Evolutionary conservation across 1,140 invertebrate genomes (phyloP).

Genomic region (Bilobella aurantiaca): DNA sequence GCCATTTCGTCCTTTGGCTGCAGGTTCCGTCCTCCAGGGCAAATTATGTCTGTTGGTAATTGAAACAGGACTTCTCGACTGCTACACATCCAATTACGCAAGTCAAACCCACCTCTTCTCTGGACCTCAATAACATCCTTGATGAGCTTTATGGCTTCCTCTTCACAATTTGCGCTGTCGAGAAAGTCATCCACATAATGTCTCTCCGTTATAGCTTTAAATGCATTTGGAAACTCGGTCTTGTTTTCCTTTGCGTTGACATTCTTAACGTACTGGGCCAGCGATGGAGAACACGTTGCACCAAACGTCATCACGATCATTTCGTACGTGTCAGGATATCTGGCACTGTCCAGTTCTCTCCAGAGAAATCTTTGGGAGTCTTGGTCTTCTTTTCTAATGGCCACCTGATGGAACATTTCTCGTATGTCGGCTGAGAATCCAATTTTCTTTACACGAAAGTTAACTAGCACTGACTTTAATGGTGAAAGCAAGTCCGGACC

Average conservation of each 20-base stretch:
- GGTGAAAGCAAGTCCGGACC: constrained; percentile 13
- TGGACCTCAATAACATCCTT: constrained; percentile 4
- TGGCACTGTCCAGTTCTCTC: neutral
- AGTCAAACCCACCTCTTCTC: neutral
- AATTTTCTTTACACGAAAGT: constrained; percentile 10
- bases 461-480: neutral
- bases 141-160: constrained; percentile 13
- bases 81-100: constrained; percentile 22
- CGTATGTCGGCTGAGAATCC: constrained; percentile 12
- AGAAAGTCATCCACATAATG: constrained; percentile 24
- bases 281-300: constrained; percentile 17
- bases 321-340: neutral
- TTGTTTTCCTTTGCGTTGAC: constrained; percentile 5
- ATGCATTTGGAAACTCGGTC: constrained; percentile 3
- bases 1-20: neutral
- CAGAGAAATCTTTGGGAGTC: constrained; percentile 15
- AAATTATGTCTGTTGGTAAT: neutral
- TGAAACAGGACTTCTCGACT: neutral
- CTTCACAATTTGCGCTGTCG: constrained; percentile 10
- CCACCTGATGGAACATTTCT: constrained; percentile 13
- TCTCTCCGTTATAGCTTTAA: neutral
- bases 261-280: constrained; percentile 11
- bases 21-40: neutral
- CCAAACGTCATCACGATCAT: constrained; percentile 20
- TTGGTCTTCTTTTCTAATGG: neutral